A percentile compares a stretch with the other conserved stretches of the same genome.
Conservation (phyloP, 2,888 invertebrate genomes). For the Alloplasta piceator region DNA sequence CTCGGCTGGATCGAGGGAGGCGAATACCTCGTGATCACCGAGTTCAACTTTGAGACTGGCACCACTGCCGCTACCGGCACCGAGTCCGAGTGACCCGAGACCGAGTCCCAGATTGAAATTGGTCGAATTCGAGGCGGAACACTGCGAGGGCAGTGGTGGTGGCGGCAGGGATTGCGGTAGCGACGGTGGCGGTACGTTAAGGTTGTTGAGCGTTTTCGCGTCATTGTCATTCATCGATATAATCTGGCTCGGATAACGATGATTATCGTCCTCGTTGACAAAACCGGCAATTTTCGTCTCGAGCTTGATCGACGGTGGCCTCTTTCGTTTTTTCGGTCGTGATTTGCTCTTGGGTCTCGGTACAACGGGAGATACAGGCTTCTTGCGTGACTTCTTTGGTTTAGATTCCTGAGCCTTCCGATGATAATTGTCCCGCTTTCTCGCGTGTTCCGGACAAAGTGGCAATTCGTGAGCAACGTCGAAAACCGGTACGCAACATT, state of each 20-base stretch:
- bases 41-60: conserved; percentile 80
- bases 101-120: conserved; percentile 79
- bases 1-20: conserved; percentile 85
- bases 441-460: conserved; percentile 93
- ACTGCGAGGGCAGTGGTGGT: too few relatives aligned
- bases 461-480: conserved; percentile 92
- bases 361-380: conserved; percentile 86
- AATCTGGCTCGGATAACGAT: conserved; percentile 68
- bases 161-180: too few relatives aligned
- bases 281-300: conserved; percentile 72
- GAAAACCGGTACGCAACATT: conserved; percentile 91
- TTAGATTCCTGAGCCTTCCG: conserved; percentile 90
- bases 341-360: conserved; percentile 82
- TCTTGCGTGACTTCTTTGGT: conserved; percentile 89
- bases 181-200: conserved; percentile 75
- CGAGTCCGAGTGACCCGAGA: conserved; percentile 74
- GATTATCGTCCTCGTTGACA: conserved; percentile 71
- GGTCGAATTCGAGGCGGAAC: conserved; percentile 72
- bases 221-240: conserved; percentile 61
- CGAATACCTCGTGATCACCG: conserved; percentile 81
- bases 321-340: conserved; percentile 80
- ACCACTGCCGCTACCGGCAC: conserved; percentile 71
- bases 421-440: conserved; percentile 93
- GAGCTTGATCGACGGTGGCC: conserved; percentile 75
- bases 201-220: conserved; percentile 80